Evolutionary conservation across 2,797 vertebrate species (phyloP).

Genomic region (Parotocinclus haroldoi): DNA sequence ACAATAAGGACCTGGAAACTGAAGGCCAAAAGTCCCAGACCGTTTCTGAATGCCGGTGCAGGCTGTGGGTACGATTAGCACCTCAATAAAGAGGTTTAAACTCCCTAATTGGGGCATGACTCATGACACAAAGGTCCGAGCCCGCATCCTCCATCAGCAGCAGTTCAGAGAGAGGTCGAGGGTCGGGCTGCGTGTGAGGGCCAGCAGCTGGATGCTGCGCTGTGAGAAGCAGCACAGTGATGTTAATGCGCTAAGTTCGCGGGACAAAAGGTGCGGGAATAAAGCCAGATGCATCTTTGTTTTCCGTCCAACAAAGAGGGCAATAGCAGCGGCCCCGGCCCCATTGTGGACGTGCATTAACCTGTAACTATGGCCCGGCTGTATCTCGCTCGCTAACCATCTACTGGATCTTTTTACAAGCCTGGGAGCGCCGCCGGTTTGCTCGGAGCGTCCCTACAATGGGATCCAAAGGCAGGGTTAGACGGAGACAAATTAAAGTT

Average conservation of each 20-base stretch:
- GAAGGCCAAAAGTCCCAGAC: too few relatives aligned
- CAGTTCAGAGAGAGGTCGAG: conserved; percentile 70
- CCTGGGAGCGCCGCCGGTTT: conserved; percentile 9
- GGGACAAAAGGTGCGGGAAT: conserved; percentile 64
- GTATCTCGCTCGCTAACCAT: conserved; percentile 11
- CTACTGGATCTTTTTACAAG: conserved; percentile 14
- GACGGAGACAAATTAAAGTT: conserved; percentile 30
- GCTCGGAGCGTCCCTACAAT: conserved; percentile 21
- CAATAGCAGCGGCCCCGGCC: conserved; percentile 53
- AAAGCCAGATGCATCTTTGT: conserved; percentile 53
- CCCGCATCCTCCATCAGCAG: neutral
- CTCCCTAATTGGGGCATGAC: too few relatives aligned
- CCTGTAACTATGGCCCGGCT: conserved; percentile 11
- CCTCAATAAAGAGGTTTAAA: neutral
- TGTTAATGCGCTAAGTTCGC: conserved; percentile 72
- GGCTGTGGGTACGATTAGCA: too few relatives aligned
- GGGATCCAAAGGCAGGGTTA: conserved; percentile 20
- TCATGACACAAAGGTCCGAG: neutral
- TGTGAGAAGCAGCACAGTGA: conserved; percentile 66
- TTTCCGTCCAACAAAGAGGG: conserved; percentile 32
- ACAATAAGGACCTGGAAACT: too few relatives aligned
- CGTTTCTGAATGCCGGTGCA: too few relatives aligned
- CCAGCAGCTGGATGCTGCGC: conserved; percentile 61
- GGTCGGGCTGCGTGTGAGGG: conserved; percentile 62
- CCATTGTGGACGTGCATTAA: conserved; percentile 42